Evolutionary conservation across 2,113 vertebrate species (phyloP), one percentile per base, ranked within the genome.

Genomic region (Edolisoma coerulescens): DNA sequence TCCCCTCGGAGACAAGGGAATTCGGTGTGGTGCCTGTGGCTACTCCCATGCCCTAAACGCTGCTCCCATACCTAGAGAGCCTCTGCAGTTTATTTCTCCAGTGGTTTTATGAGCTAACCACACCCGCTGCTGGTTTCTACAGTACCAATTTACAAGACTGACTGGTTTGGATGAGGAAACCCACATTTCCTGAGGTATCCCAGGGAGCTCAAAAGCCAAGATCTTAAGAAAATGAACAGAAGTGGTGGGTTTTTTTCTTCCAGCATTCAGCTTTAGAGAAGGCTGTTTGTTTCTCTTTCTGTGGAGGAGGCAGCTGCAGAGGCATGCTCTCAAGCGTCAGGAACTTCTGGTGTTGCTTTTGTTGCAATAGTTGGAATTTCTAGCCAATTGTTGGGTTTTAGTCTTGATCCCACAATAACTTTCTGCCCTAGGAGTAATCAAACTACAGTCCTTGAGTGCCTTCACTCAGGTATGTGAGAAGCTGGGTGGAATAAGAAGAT

Each of bases 161-260:
- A 68, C 88, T 94, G 95, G 96, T 95, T 96, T 96, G 95, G 83
- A 92, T 88, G 92, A 95, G 96, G 95, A 96, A 96, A 96, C 71
- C 92, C 93, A 68, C 92, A 95, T 77, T 96, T 96, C 95, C 96
- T 95, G 95, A 96, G 88, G 92, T 93, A 95, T 96, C 68, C 95
- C 90, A 90, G 71, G 73, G 44, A 92, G 53, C 71, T 84, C 68
- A 87, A 88, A 94, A 92, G 76, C 76, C 83, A 93, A 89, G 63
- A 86, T 81, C 76, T 88, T 64, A 22, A 56, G 94, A 89, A 96
- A 92, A 92, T 80, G 64, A 84, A 92, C 42, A 88, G 67, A 90
- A 87, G 60, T 44, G 10, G 22, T 68, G 59, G 86, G 65, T 33
- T 45, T 39, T 39, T 67, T 57, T 19, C 8, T 9, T 3, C 13